Evolutionary conservation across 2,113 vertebrate genomes (phyloP).

Genomic region (Chrysemys picta): DNA sequence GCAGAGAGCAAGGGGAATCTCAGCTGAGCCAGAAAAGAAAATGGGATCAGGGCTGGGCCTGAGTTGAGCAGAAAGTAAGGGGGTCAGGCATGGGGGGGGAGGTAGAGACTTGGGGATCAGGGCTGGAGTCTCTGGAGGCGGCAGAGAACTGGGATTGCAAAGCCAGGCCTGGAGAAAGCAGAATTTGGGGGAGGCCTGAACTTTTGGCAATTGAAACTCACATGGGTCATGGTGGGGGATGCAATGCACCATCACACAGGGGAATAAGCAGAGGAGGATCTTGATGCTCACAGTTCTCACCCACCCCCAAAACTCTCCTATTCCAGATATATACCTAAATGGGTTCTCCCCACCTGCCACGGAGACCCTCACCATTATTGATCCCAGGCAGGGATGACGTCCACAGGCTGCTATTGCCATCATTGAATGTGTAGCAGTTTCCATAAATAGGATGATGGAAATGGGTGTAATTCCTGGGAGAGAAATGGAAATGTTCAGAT

Average conservation of each 20-base stretch:
- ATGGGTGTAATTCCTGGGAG: slow-evolving; percentile 80
- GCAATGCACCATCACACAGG: neutral
- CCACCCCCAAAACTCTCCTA: too few species aligned
- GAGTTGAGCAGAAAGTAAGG: neutral
- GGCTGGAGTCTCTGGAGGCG: neutral
- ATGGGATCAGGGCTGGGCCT: neutral
- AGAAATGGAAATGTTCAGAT: neutral
- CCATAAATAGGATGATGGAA: slow-evolving; percentile 86
- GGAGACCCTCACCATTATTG: slow-evolving; percentile 76
- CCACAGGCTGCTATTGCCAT: slow-evolving; percentile 80
- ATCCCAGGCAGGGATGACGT: slow-evolving; percentile 82
- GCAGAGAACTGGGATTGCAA: neutral
- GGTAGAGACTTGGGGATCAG: neutral
- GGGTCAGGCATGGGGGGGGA: neutral
- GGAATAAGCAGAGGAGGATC: neutral
- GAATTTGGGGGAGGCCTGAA: neutral
- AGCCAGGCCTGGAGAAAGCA: neutral
- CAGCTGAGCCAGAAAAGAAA: neutral
- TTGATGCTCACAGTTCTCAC: neutral
- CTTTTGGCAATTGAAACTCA: neutral
- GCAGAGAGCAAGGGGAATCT: neutral
- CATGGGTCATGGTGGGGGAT: neutral
- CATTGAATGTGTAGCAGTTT: slow-evolving; percentile 87
- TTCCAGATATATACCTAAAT: neutral
- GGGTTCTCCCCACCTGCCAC: neutral